These are phyloP conservation scores for Ophonus ardosiacus DNA, from an alignment of 2,888 invertebrate species.

Conservation along the genomic window DNA sequence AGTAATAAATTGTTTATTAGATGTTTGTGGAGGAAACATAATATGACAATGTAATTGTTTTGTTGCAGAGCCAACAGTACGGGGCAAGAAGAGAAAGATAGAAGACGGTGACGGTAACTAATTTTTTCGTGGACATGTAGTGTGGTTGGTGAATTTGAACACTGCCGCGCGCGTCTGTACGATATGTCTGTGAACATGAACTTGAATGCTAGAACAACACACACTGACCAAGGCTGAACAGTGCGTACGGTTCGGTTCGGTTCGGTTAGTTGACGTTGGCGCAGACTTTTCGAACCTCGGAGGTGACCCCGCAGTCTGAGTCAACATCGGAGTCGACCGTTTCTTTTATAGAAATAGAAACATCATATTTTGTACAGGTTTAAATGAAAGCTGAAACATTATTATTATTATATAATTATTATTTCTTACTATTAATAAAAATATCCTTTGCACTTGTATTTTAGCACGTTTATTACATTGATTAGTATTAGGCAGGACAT, in stretches of 20 bases:
- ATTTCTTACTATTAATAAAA: constrained; percentile 57
- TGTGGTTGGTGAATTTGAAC: constrained; percentile 59
- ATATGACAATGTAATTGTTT: no score
- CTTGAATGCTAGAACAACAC: constrained; percentile 42
- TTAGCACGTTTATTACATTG: constrained; percentile 58
- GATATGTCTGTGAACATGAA: constrained; percentile 57
- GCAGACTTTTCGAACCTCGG: constrained; percentile 21
- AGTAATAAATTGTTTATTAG: background rate
- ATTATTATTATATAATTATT: constrained; percentile 57
- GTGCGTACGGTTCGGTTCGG: constrained; percentile 15
- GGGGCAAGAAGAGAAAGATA: constrained; percentile 86
- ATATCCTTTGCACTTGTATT: constrained; percentile 62
- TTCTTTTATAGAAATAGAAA: constrained; percentile 49
- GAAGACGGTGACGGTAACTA: constrained; percentile 79
- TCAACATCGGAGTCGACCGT: constrained; percentile 48
- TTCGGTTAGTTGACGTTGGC: constrained; percentile 31
- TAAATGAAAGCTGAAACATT: constrained; percentile 61
- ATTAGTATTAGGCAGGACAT: constrained; percentile 54
- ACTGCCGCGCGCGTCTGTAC: constrained; percentile 52
- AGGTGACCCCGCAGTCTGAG: constrained; percentile 9
- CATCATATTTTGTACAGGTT: constrained; percentile 64
- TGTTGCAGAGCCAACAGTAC: constrained; percentile 77
- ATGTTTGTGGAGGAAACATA: background rate
- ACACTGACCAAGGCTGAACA: constrained; percentile 42
- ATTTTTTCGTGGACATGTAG: constrained; percentile 64